Evolutionary conservation across 2,888 invertebrate species (phyloP).

Genomic region (Automeris io): DNA sequence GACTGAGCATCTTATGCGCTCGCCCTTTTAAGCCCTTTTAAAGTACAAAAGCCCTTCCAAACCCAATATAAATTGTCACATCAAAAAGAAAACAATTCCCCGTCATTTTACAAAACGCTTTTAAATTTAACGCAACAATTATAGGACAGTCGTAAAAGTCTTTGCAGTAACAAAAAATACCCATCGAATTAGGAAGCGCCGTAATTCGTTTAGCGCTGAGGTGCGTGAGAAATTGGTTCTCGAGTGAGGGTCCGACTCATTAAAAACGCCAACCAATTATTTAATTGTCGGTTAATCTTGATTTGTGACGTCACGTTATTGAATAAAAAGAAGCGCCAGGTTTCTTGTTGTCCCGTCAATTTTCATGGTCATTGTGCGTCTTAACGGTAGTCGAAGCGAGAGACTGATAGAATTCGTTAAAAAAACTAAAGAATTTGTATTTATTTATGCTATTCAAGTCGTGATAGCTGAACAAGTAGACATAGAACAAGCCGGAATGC

Average conservation of each 20-base stretch:
- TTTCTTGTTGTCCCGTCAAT: background rate
- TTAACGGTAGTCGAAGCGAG: too few relatives aligned
- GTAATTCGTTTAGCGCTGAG: slow-evolving; percentile 5
- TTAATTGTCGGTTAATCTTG: slow-evolving; percentile 53
- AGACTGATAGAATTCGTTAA: too few relatives aligned
- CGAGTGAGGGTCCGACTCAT: slow-evolving; percentile 5
- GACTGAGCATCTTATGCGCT: too few relatives aligned
- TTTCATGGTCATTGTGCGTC: background rate
- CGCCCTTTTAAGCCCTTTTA: too few relatives aligned
- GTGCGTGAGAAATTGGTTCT: slow-evolving; percentile 6
- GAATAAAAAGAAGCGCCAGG: slow-evolving; percentile 1
- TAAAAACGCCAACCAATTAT: slow-evolving; percentile 48
- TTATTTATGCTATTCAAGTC: too few relatives aligned
- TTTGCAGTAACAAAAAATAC: background rate
- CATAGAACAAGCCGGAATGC: too few relatives aligned
- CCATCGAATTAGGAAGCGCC: slow-evolving; percentile 7
- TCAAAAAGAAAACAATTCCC: too few relatives aligned
- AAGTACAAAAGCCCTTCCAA: too few relatives aligned
- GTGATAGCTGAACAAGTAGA: too few relatives aligned
- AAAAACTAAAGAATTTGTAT: too few relatives aligned
- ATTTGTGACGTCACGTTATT: slow-evolving; percentile 6
- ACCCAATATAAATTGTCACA: too few relatives aligned
- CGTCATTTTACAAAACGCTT: too few relatives aligned
- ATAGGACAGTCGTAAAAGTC: background rate
- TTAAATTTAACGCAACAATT: slow-evolving; percentile 3